phyloP scores from a whole-genome alignment of 2,797 vertebrate species.

The Falco concolor region DNA sequence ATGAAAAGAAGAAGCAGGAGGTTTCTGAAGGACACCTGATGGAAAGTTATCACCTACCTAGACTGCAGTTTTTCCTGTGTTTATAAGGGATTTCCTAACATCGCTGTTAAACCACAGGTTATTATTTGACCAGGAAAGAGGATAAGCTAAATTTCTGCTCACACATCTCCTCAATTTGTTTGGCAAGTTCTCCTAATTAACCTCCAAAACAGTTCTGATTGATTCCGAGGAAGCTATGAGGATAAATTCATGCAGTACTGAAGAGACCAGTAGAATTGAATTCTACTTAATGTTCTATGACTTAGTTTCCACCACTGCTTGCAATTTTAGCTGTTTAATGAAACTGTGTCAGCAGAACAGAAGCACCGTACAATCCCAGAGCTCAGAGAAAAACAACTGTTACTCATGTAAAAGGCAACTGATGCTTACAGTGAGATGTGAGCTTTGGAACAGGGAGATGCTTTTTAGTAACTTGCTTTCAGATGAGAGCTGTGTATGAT shows the following conservation, averaged over 20 bases:
- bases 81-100: neutral
- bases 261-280: neutral
- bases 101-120: neutral
- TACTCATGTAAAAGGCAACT: neutral
- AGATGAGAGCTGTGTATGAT: neutral
- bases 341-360: neutral
- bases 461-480: neutral
- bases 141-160: neutral
- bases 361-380: neutral
- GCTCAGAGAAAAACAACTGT: neutral
- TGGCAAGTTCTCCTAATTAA: neutral
- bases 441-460: neutral
- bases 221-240: neutral
- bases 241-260: neutral
- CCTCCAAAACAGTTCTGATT: neutral
- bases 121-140: neutral
- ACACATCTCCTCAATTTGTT: neutral
- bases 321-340: neutral
- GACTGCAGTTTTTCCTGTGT: neutral
- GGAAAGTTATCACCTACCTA: neutral
- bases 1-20: neutral
- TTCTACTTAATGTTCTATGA: neutral
- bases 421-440: neutral
- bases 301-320: neutral
- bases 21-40: neutral